Percentiles rank a stretch among this genome's conserved stretches.
Conservation (phyloP, 2,888 invertebrate genomes). For the Diachrysia chrysitis region DNA sequence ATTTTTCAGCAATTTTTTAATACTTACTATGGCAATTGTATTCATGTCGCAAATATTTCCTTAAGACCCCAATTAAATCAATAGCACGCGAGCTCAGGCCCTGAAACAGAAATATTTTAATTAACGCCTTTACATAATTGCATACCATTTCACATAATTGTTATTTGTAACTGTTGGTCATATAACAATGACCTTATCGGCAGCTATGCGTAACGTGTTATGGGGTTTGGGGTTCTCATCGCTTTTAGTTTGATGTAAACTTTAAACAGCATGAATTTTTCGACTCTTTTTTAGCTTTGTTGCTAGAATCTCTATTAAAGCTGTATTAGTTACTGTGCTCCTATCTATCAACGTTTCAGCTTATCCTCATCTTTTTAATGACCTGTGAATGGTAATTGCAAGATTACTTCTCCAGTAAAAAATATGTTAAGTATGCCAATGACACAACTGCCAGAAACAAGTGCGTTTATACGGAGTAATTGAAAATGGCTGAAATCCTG, state of each 20-base stretch:
- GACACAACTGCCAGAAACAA: no score
- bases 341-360: no score
- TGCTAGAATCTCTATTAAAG: no score
- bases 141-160: slow-evolving; percentile 22
- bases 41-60: background rate
- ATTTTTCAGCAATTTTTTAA: background rate
- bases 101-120: slow-evolving; percentile 19
- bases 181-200: slow-evolving; percentile 35
- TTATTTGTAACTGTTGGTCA: slow-evolving; percentile 20
- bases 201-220: slow-evolving; percentile 19
- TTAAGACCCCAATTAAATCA: slow-evolving; percentile 3
- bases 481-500: no score
- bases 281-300: no score
- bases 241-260: background rate
- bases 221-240: slow-evolving; percentile 15
- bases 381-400: no score
- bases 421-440: no score
- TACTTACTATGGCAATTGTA: background rate
- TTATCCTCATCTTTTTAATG: no score
- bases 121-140: slow-evolving; percentile 29
- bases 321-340: no score
- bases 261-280: background rate
- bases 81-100: slow-evolving; percentile 18
- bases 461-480: no score
- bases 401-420: no score